Conservation (phyloP, 2,797 vertebrate species). For the Tapirus indicus region DNA sequence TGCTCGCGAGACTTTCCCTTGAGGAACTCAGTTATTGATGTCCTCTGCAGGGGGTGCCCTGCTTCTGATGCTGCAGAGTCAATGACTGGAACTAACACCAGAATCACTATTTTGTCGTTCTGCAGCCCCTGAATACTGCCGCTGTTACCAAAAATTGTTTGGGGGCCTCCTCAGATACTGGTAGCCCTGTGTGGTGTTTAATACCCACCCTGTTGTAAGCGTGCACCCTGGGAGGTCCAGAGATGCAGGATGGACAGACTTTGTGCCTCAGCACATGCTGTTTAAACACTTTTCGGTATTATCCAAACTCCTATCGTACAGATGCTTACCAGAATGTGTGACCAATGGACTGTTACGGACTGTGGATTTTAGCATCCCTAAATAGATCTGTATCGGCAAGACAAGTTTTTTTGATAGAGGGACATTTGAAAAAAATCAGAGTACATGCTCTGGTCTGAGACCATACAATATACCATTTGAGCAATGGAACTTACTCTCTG, state of each 20-base stretch:
- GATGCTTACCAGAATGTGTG: neutral
- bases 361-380: neutral
- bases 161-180: neutral
- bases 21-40: conserved; percentile 38
- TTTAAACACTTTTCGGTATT: conserved; percentile 19
- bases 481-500: neutral
- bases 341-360: neutral
- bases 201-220: neutral
- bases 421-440: neutral
- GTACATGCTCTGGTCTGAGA: neutral
- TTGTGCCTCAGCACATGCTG: neutral
- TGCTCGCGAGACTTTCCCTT: neutral
- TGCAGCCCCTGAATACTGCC: neutral
- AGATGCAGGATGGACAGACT: neutral
- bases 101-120: neutral
- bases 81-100: conserved; percentile 58
- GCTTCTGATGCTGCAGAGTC: neutral
- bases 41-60: neutral
- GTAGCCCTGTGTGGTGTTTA: neutral
- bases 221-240: neutral
- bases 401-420: neutral
- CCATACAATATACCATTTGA: neutral
- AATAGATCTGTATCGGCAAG: neutral
- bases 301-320: neutral
- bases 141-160: neutral